Percentiles rank a stretch among this genome's conserved stretches.
These are phyloP conservation scores for Euglossa dilemma DNA, from an alignment of 1,140 invertebrate genomes.

Conservation along the genomic window DNA sequence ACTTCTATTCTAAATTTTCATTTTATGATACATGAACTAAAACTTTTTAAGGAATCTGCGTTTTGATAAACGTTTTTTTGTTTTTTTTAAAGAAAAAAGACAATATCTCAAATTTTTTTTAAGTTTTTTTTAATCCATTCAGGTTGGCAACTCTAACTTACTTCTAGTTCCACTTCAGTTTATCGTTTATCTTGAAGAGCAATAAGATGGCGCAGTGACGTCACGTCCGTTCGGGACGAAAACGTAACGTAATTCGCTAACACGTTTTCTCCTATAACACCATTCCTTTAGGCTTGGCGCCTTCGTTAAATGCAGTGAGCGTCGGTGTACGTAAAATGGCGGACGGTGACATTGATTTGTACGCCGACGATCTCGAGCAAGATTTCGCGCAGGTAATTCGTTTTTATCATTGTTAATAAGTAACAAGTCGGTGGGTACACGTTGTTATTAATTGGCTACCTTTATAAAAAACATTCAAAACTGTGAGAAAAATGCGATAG, in stretches of 20 bases:
- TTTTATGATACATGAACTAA: too few relatives aligned
- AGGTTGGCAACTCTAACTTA: neutral
- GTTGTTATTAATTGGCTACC: constrained; percentile 27
- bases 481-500: constrained; percentile 56
- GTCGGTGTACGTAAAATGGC: constrained; percentile 89
- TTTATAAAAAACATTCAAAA: constrained; percentile 13
- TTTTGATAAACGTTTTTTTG: too few relatives aligned
- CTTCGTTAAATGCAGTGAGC: constrained; percentile 67
- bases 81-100: too few relatives aligned
- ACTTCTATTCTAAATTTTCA: too few relatives aligned
- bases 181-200: neutral
- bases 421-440: constrained; percentile 32
- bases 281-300: constrained; percentile 53
- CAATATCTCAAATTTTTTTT: too few relatives aligned
- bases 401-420: constrained; percentile 64
- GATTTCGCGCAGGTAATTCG: constrained; percentile 93
- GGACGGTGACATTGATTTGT: constrained; percentile 98
- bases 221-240: constrained; percentile 34
- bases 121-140: too few relatives aligned
- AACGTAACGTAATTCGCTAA: constrained; percentile 46
- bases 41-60: too few relatives aligned
- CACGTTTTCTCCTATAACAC: constrained; percentile 42
- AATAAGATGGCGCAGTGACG: constrained; percentile 41
- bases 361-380: constrained; percentile 97
- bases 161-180: neutral